Base-by-base conservation (phyloP, 2,113 vertebrate species). In the Cyanocitta stelleri region DNA sequence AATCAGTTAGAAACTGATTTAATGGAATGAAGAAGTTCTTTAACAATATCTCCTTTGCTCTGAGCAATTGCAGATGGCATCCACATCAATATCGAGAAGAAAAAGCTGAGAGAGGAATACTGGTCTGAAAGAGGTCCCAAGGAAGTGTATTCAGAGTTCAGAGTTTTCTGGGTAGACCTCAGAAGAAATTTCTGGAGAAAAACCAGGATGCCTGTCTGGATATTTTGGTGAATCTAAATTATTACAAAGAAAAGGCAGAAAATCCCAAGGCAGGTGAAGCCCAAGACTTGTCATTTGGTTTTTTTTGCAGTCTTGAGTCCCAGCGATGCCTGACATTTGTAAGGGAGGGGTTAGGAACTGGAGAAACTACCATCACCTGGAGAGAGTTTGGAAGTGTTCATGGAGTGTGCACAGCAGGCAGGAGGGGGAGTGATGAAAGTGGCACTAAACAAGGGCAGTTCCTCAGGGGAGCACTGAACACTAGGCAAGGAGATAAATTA, bases 401-500 rank as follows among this genome's bases (percentile, higher is more conserved):
- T 0, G 4, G 64, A 51, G 27, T 72, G 27, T 9, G 5, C 46
- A 30, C 12, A 78, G 72, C 6, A 3, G 82, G 51, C n/a, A 62
- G 67, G 55, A 55, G 12, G 10, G 18, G 44, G 23, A 43, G 66
- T 85, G 48, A 82, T 78, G 82, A 85, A 97, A 93, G 39, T 63
- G 48, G 73, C 66, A 78, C 11, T 59, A 39, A 91, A 59, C 43
- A 51, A 66, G 56, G 6, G 30, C 7, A 59, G 8, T 8, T 85
- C 77, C 81, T 72, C 9, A 1, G 43, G n/a, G 73, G 81, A 85
- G 35, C 39, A 37, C 52, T 95, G 90, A 82, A 89, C 73, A 67
- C 64, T 12, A 44, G 21, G 30, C n/a, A 52, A 55, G 56, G 43
- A 93, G 92, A 86, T 81, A 93, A 82, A 89, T 87, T 71, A 85